Conservation (phyloP, 2,113 vertebrate genomes). For the Aepyceros melampus region DNA sequence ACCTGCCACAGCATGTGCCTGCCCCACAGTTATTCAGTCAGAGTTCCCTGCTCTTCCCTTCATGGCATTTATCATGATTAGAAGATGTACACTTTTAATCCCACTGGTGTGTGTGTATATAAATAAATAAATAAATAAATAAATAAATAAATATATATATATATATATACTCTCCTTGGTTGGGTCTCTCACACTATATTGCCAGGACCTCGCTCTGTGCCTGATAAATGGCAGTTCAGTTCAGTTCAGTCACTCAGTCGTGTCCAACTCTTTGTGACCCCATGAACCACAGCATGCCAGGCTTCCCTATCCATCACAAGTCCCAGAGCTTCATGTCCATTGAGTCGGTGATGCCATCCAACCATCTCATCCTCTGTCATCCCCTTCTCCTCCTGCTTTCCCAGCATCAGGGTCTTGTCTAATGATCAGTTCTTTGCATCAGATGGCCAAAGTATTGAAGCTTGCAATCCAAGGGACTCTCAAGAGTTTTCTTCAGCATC, state of each 20-base stretch:
- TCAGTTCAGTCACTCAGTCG: background rate
- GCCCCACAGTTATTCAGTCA: background rate
- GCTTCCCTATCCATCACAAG: background rate
- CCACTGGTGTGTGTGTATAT: no score
- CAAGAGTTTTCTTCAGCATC: background rate
- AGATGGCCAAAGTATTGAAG: background rate
- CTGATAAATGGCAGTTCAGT: background rate
- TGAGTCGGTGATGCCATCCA: background rate
- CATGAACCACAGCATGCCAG: background rate
- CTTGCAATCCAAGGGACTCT: background rate
- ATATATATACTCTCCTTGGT: background rate
- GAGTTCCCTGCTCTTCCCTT: background rate
- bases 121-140: no score
- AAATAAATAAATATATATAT: no score
- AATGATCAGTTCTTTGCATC: background rate
- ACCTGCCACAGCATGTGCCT: background rate
- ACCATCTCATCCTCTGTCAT: background rate
- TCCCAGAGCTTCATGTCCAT: background rate
- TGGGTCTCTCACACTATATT: background rate
- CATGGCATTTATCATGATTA: background rate
- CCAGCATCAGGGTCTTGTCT: background rate
- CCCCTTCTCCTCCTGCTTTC: background rate
- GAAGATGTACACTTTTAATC: background rate
- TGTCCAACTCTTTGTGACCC: background rate
- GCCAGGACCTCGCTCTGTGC: background rate